Base-by-base conservation (phyloP, 2,888 invertebrate genomes). In the Ephialtes manifestator region DNA sequence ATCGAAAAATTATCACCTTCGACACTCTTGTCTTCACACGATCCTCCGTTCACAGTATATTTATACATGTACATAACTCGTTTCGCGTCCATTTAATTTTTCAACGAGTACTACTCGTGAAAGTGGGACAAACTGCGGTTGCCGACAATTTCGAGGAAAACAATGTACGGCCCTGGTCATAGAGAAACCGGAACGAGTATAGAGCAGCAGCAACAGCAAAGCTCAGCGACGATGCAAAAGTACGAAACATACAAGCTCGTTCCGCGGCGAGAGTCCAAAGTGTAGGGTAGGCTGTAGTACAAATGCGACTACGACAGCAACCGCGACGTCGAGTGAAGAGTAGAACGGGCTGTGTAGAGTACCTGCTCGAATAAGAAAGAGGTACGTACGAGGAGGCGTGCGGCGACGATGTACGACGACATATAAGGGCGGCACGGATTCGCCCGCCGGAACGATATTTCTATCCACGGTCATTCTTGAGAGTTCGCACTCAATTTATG, bases 291-390 rank as follows among this genome's bases (percentile, higher is more conserved):
- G 28, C 53, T 53, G n/a, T 4, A 18, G 43, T 67, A 43, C 18
- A 18, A 51, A 51, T 51, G 39, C 39, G 65, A 51, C 39, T 2
- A 68, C 15, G 75, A 48, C 35, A 4, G 15, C 39, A 43, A 65
- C 65, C 13, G 11, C 58, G 18, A 48, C 13, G 48, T 60, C 63
- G 80, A 51, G 65, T 74, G 58, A 48, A 65, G 58, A 48, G 60
- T 53, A 67, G 43, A 8, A 60, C 35, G 68, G 70, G 76, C 58
- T 28, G 43, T 60, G 31, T 55, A 35, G 76, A 79, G 60, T 58
- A 75, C 65, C 79, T 82, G 65, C 75, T 80, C 76, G 80, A 85
- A 80, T 77, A 83, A 76, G 79, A 80, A 76, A 85, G 76, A 76
- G 60, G 65, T 55, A 15, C 58, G n/a, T 65, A n/a, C 31, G 43